Conservation (phyloP, 2,888 invertebrate genomes). For the Hololepta plana region DNA sequence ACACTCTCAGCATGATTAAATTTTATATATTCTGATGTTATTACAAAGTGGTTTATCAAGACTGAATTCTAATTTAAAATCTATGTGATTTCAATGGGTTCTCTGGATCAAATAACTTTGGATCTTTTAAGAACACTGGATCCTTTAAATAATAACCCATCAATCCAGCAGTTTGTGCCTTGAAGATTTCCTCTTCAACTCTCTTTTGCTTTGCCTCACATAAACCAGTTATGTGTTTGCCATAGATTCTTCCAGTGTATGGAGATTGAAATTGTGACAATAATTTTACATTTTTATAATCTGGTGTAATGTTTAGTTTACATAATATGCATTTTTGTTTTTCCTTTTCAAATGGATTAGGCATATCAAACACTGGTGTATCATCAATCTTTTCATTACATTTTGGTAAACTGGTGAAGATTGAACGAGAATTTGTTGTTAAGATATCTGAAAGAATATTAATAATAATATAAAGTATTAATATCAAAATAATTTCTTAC, state of each 20-base stretch:
- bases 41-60: conserved; percentile 4
- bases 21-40: conserved; percentile 5
- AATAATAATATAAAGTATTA: too few relatives aligned
- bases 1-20: too few relatives aligned
- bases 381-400: too few relatives aligned
- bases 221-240: conserved; percentile 83
- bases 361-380: conserved; percentile 37
- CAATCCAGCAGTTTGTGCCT: conserved; percentile 59
- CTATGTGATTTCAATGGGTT: conserved; percentile 63
- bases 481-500: too few relatives aligned
- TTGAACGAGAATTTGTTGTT: too few relatives aligned
- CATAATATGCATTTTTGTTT: conserved; percentile 64
- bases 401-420: too few relatives aligned
- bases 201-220: conserved; percentile 63
- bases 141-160: conserved; percentile 76
- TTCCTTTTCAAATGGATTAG: conserved; percentile 68
- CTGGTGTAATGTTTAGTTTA: conserved; percentile 56
- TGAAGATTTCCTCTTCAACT: conserved; percentile 54
- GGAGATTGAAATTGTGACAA: conserved; percentile 93
- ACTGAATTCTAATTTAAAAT: conserved; percentile 35
- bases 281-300: conserved; percentile 82
- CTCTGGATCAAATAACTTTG: conserved; percentile 78
- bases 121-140: conserved; percentile 65
- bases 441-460: too few relatives aligned
- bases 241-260: conserved; percentile 84